Percentiles rank a stretch among this genome's conserved stretches.
phyloP scores from a whole-genome alignment of 2,113 vertebrate genomes.

The Thermophis baileyi region DNA sequence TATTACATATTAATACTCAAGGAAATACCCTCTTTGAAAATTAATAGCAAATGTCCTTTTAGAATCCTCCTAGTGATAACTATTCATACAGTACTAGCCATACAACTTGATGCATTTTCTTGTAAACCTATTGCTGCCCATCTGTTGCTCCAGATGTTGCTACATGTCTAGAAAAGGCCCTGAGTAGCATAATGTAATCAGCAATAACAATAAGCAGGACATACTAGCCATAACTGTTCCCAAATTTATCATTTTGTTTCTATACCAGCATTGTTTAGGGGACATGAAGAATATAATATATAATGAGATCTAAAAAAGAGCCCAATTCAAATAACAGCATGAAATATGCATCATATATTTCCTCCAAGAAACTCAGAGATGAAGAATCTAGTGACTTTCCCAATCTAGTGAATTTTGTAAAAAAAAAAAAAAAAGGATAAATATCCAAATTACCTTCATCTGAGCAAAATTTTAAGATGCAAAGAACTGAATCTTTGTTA shows the following conservation, averaged over 20 bases:
- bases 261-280: neutral
- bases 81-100: neutral
- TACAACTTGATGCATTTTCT: neutral
- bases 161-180: neutral
- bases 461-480: neutral
- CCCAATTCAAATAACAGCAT: neutral
- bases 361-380: neutral
- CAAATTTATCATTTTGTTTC: neutral
- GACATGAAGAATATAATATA: neutral
- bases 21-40: neutral
- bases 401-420: neutral
- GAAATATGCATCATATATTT: neutral
- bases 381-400: neutral
- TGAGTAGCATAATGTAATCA: neutral
- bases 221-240: neutral
- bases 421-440: neutral
- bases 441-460: neutral
- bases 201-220: neutral
- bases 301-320: neutral
- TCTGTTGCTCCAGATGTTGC: slow-evolving; percentile 1
- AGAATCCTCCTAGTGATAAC: neutral
- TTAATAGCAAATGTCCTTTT: neutral
- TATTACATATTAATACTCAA: neutral
- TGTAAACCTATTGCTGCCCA: slow-evolving; percentile 13
- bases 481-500: neutral